A percentile compares a stretch with the other conserved stretches of the same genome.
Conservation (phyloP, 2,888 invertebrate genomes). For the Orgyia antiqua region DNA sequence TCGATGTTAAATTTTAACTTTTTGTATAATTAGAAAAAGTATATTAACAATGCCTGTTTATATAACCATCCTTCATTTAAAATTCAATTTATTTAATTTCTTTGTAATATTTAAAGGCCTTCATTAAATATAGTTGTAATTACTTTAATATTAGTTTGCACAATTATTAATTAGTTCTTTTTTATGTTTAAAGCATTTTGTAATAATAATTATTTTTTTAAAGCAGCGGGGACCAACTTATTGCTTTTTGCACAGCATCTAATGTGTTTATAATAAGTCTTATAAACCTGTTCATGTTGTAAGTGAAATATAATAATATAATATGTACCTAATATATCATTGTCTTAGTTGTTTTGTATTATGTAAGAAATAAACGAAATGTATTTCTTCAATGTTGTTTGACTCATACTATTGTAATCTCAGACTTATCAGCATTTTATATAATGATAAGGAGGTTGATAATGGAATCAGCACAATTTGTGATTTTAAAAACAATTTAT, state of each 20-base stretch:
- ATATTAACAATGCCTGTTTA: too few relatives aligned
- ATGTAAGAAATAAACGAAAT: constrained; percentile 30
- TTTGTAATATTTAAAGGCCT: too few relatives aligned
- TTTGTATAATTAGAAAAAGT: too few relatives aligned
- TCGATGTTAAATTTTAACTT: too few relatives aligned
- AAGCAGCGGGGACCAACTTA: constrained; percentile 29
- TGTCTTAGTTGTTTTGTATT: constrained; percentile 47
- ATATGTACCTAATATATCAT: constrained; percentile 32
- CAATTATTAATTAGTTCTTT: constrained; percentile 14
- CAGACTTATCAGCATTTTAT: constrained; percentile 22
- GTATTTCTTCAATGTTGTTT: constrained; percentile 30
- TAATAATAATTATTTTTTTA: constrained; percentile 16
- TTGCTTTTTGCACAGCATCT: constrained; percentile 19
- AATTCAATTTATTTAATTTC: too few relatives aligned
- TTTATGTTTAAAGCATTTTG: constrained; percentile 12
- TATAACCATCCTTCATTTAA: too few relatives aligned
- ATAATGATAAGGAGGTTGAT: constrained; percentile 15
- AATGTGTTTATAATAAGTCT: constrained; percentile 18
- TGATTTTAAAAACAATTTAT: too few relatives aligned
- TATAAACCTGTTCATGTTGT: constrained; percentile 29
- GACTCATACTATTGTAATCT: constrained; percentile 19
- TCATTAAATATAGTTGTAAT: too few relatives aligned
- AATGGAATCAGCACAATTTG: constrained; percentile 8
- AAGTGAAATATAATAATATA: constrained; percentile 26
- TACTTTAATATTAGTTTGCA: too few relatives aligned